Percentiles rank a stretch among this genome's conserved stretches.
Conservation (phyloP, 2,113 vertebrate species). For the Poecile atricapillus region DNA sequence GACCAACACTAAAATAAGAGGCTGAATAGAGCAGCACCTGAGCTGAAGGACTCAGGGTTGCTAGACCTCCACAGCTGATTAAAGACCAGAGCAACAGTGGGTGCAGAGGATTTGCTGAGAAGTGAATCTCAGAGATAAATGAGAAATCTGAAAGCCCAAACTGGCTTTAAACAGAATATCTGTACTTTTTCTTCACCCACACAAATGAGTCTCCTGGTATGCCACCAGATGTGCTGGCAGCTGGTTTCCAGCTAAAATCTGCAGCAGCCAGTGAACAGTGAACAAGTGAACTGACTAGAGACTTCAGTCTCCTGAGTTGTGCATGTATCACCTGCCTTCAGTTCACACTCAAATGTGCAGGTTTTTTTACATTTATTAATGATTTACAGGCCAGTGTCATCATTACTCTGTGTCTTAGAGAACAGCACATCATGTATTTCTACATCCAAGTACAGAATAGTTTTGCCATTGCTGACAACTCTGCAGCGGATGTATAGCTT, state of each 20-base stretch:
- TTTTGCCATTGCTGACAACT: neutral
- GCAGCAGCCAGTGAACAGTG: neutral
- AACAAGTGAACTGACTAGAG: neutral
- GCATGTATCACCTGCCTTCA: neutral
- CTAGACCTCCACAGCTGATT: neutral
- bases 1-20: neutral
- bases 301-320: neutral
- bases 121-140: neutral
- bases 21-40: neutral
- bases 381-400: neutral
- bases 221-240: neutral
- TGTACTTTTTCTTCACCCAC: neutral
- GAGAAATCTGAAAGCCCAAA: neutral
- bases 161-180: neutral
- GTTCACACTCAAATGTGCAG: neutral
- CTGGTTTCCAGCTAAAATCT: neutral
- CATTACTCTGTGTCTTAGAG: neutral
- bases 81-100: neutral
- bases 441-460: neutral
- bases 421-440: neutral
- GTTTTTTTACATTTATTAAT: neutral
- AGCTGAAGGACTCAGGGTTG: neutral
- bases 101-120: neutral
- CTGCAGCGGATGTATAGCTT: neutral
- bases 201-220: neutral